Base-by-base conservation (phyloP, 1,140 invertebrate species). In the Drusus annulatus region DNA sequence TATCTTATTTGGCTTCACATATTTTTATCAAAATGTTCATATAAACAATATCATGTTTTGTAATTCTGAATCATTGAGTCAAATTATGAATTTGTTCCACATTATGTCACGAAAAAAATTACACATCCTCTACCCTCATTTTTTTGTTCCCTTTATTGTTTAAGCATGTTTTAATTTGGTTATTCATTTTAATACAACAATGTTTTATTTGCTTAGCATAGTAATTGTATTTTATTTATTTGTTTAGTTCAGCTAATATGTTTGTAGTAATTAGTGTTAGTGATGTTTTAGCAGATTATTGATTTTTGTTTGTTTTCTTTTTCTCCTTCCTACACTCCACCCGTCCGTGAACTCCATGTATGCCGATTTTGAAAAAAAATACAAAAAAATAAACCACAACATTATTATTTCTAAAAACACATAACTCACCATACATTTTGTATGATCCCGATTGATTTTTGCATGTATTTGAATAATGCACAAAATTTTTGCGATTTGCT, bases 251-350 rank as follows among this genome's bases (percentile, higher is more conserved):
- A 8, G 58, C 21, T n/a, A 69, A 45, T 15, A 68, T n/a, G 15
- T 13, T 68, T n/a, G 31, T 51, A 69, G 31, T 45, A 50, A 50
- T 28, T 21, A 23, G 23, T 16, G 4, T 7, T 80, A 58, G 60
- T 68, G 77, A 62, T 78, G 77, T 78, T 79, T 69, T 81, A 84
- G 25, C 51, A 63, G 36, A 81, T 74, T 79, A 82, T 83, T 85
- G 80, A 84, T 83, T 84, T 82, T 81, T 84, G 71, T 82, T 83
- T 85, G 81, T 84, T 83, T 84, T 78, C 83, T 85, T 63, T 82
- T 81, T 76, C 80, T 71, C 62, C 62, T 65, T 63, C 76, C 73
- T 52, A 45, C 10, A 13, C 62, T 50, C 52, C 69, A 62, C 78
- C 78, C 21, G 25, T 83, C 62, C 79, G 79, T 84, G 68, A 80